Evolutionary conservation across 2,113 vertebrate species (phyloP).

Genomic region (Morone chrysops): DNA sequence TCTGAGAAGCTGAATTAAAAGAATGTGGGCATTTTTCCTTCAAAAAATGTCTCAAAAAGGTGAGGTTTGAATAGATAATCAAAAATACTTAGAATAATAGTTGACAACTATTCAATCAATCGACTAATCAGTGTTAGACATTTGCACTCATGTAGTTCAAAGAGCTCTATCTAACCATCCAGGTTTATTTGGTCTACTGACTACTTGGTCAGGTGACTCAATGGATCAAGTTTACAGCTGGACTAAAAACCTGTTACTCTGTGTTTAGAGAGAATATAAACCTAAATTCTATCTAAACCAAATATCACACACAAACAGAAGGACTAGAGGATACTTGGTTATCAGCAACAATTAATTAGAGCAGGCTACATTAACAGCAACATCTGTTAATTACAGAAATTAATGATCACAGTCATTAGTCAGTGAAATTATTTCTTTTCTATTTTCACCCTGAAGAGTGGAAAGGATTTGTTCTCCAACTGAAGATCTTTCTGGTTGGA

Average conservation of each 20-base stretch:
- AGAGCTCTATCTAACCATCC: not conserved
- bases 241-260: not conserved
- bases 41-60: too few species aligned
- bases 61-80: too few species aligned
- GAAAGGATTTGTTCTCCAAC: not conserved
- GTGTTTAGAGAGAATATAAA: not conserved
- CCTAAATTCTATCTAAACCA: not conserved
- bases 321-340: not conserved
- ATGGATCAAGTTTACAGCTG: not conserved
- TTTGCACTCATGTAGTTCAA: not conserved
- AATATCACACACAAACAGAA: not conserved
- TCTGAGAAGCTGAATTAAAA: too few species aligned
- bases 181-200: not conserved
- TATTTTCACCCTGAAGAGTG: not conserved
- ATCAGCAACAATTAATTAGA: not conserved
- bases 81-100: too few species aligned
- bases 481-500: not conserved
- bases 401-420: constrained; percentile 16
- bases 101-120: too few species aligned
- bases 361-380: not conserved
- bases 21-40: too few species aligned
- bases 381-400: constrained; percentile 15
- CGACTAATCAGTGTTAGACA: too few species aligned
- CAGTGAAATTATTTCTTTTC: constrained; percentile 4
- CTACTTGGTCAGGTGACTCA: not conserved